Conservation (phyloP, 2,888 invertebrate genomes). For the Rutpela maculata region DNA sequence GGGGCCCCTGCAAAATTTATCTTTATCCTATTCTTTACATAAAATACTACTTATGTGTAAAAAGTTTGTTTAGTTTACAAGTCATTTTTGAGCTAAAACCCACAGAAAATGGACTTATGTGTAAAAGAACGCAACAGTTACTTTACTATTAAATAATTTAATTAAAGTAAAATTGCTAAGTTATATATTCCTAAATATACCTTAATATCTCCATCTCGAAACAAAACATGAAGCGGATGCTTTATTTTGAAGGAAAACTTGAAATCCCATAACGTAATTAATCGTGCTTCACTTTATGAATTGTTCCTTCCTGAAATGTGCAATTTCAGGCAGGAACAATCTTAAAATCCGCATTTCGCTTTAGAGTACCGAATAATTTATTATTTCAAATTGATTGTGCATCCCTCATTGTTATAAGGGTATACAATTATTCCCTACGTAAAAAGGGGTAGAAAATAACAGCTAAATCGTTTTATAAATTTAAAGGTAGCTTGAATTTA, state of each 20-base stretch:
- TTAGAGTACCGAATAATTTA: conserved; percentile 7
- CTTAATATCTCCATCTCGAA: neutral
- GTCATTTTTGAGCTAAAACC: no score
- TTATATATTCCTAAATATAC: neutral
- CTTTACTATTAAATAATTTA: neutral
- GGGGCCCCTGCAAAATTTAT: no score
- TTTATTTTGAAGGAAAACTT: conserved; percentile 1
- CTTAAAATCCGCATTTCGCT: neutral
- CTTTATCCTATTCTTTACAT: no score
- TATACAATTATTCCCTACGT: neutral
- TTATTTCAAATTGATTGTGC: conserved; percentile 1
- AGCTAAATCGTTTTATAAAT: no score
- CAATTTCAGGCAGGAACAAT: neutral
- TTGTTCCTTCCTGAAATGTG: conserved; percentile 7
- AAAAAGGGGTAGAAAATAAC: neutral
- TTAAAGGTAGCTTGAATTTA: no score
- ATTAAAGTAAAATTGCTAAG: neutral
- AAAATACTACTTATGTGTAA: no score
- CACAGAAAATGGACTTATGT: no score
- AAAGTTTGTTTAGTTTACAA: no score
- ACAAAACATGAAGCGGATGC: conserved; percentile 1
- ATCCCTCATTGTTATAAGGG: neutral
- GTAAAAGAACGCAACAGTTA: no score
- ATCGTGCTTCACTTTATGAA: conserved; percentile 7
- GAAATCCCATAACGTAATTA: conserved; percentile 4